phyloP scores from a whole-genome alignment of 2,797 vertebrate species.

The Sebastiscus tertius region DNA sequence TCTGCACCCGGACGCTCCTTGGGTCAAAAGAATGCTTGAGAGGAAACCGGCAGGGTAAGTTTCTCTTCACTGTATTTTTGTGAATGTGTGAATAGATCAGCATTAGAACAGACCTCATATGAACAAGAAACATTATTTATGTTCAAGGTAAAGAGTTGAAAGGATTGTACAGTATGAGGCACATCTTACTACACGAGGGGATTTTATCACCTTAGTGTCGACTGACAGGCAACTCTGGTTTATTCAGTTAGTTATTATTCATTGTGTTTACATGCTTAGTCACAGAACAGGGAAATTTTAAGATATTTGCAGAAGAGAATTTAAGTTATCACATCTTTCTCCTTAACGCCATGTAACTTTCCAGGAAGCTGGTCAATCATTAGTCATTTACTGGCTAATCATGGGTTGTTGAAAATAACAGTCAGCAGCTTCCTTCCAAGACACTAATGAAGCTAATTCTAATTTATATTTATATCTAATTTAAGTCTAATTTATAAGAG shows the following conservation, averaged over 20 bases:
- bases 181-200: neutral
- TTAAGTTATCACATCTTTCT: neutral
- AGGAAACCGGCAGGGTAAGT: constrained; percentile 7
- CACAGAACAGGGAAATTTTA: neutral
- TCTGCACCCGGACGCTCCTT: constrained; percentile 42
- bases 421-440: neutral
- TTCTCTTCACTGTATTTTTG: neutral
- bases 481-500: neutral
- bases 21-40: constrained; percentile 47
- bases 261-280: neutral
- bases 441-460: neutral
- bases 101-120: neutral
- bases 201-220: neutral
- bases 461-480: neutral
- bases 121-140: neutral
- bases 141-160: neutral
- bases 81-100: neutral
- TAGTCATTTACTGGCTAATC: neutral
- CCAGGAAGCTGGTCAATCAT: neutral
- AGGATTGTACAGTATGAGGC: neutral
- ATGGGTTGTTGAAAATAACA: neutral
- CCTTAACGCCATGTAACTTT: neutral
- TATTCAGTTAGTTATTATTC: neutral
- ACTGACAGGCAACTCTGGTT: neutral
- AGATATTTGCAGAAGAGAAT: neutral